phyloP scores from a whole-genome alignment of 2,888 invertebrate genomes.

The Timandra comae region DNA sequence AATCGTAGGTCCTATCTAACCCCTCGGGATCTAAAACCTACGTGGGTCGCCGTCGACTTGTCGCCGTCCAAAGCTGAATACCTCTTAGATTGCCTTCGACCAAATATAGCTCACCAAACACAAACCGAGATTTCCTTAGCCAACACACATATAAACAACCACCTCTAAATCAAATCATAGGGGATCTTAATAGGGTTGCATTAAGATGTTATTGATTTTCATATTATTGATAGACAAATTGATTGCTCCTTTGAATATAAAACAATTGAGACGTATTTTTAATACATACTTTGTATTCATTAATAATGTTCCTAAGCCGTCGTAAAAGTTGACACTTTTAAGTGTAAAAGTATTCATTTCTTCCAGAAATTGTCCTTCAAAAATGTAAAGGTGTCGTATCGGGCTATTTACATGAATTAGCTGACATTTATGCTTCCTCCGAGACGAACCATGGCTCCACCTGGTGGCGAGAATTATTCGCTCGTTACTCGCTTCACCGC shows the following conservation, averaged over 20 bases:
- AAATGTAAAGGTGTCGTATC: slow-evolving; percentile 38
- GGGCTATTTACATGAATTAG: slow-evolving; percentile 72
- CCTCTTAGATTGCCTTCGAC: slow-evolving; percentile 68
- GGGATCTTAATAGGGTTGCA: slow-evolving; percentile 27
- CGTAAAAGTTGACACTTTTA: slow-evolving; percentile 5
- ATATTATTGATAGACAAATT: slow-evolving; percentile 21
- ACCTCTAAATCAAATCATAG: slow-evolving; percentile 12
- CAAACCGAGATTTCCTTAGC: too few species aligned
- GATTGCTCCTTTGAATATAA: slow-evolving; percentile 18
- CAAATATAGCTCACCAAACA: slow-evolving; percentile 47
- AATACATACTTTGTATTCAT: too few species aligned
- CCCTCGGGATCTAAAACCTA: slow-evolving; percentile 64
- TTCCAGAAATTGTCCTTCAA: slow-evolving; percentile 28
- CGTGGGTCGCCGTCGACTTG: slow-evolving; percentile 51
- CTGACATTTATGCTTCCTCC: slow-evolving; percentile 67
- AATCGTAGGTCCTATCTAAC: slow-evolving; percentile 30
- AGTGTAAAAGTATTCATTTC: slow-evolving; percentile 2
- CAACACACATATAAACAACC: slow-evolving; percentile 2
- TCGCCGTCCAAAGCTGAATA: slow-evolving; percentile 59
- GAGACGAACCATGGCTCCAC: slow-evolving; percentile 69
- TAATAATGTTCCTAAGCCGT: background rate
- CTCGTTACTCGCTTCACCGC: slow-evolving; percentile 67
- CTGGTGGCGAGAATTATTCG: slow-evolving; percentile 66
- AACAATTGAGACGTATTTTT: slow-evolving; percentile 4
- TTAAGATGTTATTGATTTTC: slow-evolving; percentile 23